Base-by-base conservation (phyloP, 2,888 invertebrate species). In the Monoplex corrugatus region DNA sequence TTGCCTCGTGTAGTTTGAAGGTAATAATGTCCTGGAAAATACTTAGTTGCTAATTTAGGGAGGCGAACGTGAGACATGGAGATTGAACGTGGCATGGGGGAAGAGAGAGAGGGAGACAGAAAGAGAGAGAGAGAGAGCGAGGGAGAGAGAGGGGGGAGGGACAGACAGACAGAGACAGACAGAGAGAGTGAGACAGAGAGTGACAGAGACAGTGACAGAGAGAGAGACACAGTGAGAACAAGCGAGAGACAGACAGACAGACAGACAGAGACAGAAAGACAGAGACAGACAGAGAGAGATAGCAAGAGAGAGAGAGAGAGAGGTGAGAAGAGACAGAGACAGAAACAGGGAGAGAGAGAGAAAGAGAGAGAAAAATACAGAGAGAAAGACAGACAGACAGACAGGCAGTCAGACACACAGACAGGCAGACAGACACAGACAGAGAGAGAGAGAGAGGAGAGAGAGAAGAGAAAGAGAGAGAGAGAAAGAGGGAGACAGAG, bases 21-120 rank as follows among this genome's bases (percentile, higher is more conserved):
- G n/a, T n/a, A n/a, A n/a, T n/a, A n/a, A n/a, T n/a, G n/a, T n/a
- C n/a, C n/a, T n/a, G n/a, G n/a, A n/a, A n/a, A n/a, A n/a, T n/a
- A n/a, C n/a, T n/a, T n/a, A n/a, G n/a, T n/a, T n/a, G n/a, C n/a
- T n/a, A n/a, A n/a, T n/a, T 57, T 19, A 72, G 32, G 32, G 72
- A 0, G 13, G 32, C 3, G 32, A 72, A 32, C 28, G 72, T 32
- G 72, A 84, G 84, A 84, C 50, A 84, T 45, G 45, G 84, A 45
- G 84, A 45, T 44, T 28, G 84, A 13, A 44, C 13, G 50, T n/a
- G 50, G 40, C 50, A 84, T 45, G 45, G 84, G 45, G 84, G 45
- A 50, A 84, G 84, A 84, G 84, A 84, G 84, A 84, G 84, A 84
- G 84, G 45, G 84, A 82, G 82, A 44, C 23, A 80, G 43, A 44